Percentiles rank a stretch among this genome's conserved stretches.
Evolutionary conservation across 2,113 vertebrate genomes (phyloP).

Genomic region (Psittacula cyanocephala): DNA sequence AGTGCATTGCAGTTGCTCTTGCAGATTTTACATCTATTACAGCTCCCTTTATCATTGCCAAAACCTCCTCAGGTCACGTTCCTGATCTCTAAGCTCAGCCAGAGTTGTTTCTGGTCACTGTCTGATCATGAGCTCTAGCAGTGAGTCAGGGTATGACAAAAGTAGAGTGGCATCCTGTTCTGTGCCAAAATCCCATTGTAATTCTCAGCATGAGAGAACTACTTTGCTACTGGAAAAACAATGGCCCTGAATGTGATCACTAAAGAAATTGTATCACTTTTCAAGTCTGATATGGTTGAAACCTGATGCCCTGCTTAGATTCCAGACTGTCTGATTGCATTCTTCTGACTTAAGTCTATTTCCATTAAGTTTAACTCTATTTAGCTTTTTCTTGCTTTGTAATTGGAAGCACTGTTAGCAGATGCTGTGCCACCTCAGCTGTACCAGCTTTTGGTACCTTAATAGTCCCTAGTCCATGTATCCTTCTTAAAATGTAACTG

Average conservation of each 20-base stretch:
- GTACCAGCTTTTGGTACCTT: background rate
- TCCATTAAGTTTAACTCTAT: background rate
- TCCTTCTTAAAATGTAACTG: background rate
- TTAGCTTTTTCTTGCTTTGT: background rate
- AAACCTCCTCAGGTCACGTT: background rate
- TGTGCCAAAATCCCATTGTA: background rate
- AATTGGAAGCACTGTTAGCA: background rate
- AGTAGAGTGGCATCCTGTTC: background rate
- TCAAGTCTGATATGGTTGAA: background rate
- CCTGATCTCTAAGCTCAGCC: background rate
- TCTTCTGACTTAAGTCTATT: slow-evolving; percentile 14
- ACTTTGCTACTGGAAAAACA: background rate
- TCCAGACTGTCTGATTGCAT: slow-evolving; percentile 25
- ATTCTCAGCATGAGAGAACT: background rate
- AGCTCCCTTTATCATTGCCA: background rate
- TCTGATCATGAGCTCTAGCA: background rate
- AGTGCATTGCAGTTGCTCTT: background rate
- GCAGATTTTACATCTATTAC: background rate
- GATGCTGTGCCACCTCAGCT: background rate
- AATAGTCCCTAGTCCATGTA: background rate
- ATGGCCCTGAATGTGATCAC: background rate
- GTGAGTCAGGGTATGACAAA: background rate
- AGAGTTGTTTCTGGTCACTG: background rate
- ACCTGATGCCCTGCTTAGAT: background rate
- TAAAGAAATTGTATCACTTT: background rate